These are phyloP conservation scores for Percina caprodes DNA, from an alignment of 2,113 vertebrate species.

Conservation along the genomic window DNA sequence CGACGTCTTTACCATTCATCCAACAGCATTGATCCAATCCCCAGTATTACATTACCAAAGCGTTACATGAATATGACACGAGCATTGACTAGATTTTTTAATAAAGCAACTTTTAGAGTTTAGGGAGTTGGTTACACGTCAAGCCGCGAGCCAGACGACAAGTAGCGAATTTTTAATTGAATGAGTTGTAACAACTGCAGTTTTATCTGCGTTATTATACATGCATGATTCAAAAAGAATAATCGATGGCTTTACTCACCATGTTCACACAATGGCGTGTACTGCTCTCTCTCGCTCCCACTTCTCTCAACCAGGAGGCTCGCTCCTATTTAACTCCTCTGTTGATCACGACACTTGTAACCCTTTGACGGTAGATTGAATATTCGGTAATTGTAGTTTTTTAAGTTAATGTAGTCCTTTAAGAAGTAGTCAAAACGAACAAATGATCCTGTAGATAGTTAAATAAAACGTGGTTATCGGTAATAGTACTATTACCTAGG, in stretches of 20 bases:
- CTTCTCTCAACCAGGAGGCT: constrained; percentile 55
- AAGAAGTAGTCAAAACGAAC: background rate
- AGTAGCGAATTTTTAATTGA: background rate
- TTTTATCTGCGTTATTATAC: background rate
- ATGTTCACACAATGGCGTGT: constrained; percentile 43
- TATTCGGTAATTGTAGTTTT: constrained; percentile 61
- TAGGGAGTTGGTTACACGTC: background rate
- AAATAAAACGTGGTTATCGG: background rate
- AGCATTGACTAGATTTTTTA: background rate
- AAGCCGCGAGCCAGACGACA: background rate
- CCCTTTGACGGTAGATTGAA: constrained; percentile 12
- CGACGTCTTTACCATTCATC: constrained; percentile 31
- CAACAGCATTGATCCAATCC: background rate
- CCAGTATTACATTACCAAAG: background rate
- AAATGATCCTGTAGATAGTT: background rate
- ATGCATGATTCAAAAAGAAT: background rate
- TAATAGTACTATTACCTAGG: rapidly evolving
- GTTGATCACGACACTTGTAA: constrained; percentile 37
- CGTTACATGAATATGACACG: background rate
- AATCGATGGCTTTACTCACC: constrained; percentile 60
- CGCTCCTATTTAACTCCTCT: constrained; percentile 66
- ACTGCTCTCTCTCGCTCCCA: background rate
- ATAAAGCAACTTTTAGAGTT: no score
- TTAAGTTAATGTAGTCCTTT: background rate
- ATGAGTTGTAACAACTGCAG: background rate